Evolutionary conservation across 1,140 invertebrate genomes (phyloP).

Genomic region (Heliconius hewitsoni): DNA sequence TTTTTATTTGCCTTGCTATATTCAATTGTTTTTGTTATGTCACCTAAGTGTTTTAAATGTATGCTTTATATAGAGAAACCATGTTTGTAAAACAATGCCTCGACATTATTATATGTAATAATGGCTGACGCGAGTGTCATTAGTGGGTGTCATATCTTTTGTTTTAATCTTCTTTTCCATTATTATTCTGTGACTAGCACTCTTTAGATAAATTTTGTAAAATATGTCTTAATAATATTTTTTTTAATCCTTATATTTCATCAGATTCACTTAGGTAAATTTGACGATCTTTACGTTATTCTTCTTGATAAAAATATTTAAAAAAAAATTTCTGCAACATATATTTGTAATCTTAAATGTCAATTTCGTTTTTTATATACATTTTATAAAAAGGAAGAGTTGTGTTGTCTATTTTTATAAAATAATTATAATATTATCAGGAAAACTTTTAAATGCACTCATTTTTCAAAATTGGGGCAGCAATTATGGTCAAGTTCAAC

Average conservation of each 20-base stretch:
- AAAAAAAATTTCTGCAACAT: too few species aligned
- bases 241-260: not conserved
- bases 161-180: conserved; percentile 24
- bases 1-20: not conserved
- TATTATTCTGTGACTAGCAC: not conserved
- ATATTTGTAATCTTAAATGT: too few species aligned
- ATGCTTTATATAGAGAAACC: conserved; percentile 20
- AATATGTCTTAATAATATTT: too few species aligned
- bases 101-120: conserved; percentile 22
- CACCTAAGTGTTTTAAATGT: conserved; percentile 10
- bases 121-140: conserved; percentile 27
- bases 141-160: conserved; percentile 24
- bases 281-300: too few species aligned
- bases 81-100: conserved; percentile 28
- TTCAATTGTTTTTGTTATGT: conserved; percentile 5
- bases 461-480: too few species aligned
- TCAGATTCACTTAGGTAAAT: not conserved
- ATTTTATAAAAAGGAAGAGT: too few species aligned
- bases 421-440: too few species aligned
- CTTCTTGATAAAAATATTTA: too few species aligned
- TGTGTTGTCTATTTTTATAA: too few species aligned
- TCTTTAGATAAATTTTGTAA: not conserved
- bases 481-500: too few species aligned
- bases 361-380: too few species aligned
- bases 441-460: too few species aligned